Base-by-base conservation (phyloP, 2,888 invertebrate genomes). In the Mimachlamys varia region DNA sequence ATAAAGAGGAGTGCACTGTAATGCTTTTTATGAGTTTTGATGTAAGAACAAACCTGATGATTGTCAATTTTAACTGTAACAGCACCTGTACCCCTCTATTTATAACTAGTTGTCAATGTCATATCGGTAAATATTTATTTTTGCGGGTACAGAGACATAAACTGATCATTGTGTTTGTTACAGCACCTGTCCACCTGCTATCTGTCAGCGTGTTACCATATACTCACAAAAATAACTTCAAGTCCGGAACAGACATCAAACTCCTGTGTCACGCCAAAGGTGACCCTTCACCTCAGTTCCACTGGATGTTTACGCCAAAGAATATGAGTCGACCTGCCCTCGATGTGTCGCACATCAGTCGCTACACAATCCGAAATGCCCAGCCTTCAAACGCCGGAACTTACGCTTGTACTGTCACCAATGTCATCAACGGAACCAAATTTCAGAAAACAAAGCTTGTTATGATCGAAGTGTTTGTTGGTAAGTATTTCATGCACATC, bases 231-330 rank as follows among this genome's bases (percentile, higher is more conserved):
- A 91, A 90, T 87, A 88, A 89, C 88, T 94, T 90, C 17, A 49
- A 92, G 7, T 90, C 91, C 22, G 94, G 94, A 10, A 89, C 92
- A 13, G 92, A 93, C 50, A 90, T 95, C 15, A 92, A 93, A 3
- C 89, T 95, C 17, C 92, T 92, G 50, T 95, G 95, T 91, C 89
- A 88, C 13, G 94, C 94, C 3, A 93, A 92, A 88, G 94, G 95
- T 38, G 93, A 93, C 88, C 95, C 95, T 2, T 88, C 88, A 7
- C 94, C 94, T 19, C 55, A 89, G 19, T 94, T 91, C 89, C 90
- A 89, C 19, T 95, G 94, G 94, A 92, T 91, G 22, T 94, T 93
- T 87, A 92, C 91, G 17, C 92, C 94, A 12, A 90, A 89, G 22
- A 90, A 91, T 88, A 92, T 92, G 88, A 91, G 89, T 58, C 55